These are phyloP conservation scores for Parazoanthus darwini DNA, from an alignment of 92 coral and sea anemone genomes.

Conservation along the genomic window DNA sequence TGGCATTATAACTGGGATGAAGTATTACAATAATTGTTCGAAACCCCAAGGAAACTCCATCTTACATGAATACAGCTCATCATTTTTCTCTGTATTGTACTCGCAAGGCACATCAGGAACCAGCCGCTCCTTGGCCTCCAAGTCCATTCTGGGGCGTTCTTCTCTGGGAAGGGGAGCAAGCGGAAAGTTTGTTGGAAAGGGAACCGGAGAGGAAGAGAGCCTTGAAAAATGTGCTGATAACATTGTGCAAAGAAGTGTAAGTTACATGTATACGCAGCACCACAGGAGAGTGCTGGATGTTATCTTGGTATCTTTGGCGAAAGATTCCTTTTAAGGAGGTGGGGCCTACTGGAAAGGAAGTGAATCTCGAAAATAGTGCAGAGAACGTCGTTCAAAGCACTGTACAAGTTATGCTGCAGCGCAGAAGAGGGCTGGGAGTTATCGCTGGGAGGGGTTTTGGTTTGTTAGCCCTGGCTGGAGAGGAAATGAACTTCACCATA, in stretches of 20 bases:
- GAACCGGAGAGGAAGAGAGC: slow-evolving; percentile 66
- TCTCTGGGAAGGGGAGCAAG: slow-evolving; percentile 53
- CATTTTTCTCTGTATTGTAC: background rate
- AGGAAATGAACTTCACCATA: too few relatives aligned
- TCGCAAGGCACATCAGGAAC: slow-evolving; percentile 55
- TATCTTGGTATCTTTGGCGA: background rate
- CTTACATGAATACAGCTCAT: background rate
- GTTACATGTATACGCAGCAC: slow-evolving; percentile 23
- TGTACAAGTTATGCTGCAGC: slow-evolving; percentile 54
- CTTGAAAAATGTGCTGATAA: slow-evolving; percentile 75
- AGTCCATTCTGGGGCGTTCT: slow-evolving; percentile 54
- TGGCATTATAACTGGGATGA: too few relatives aligned
- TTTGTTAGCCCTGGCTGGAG: too few relatives aligned
- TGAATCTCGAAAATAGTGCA: too few relatives aligned
- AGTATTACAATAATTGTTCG: too few relatives aligned
- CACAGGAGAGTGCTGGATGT: background rate
- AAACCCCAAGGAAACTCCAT: too few relatives aligned
- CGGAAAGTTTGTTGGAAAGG: slow-evolving; percentile 62
- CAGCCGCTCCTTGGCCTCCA: slow-evolving; percentile 63
- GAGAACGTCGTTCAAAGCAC: slow-evolving; percentile 37
- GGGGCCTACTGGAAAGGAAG: too few relatives aligned
- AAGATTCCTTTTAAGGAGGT: background rate
- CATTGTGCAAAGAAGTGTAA: slow-evolving; percentile 87
- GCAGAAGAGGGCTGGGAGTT: background rate
- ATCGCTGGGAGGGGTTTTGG: too few relatives aligned